Evolutionary conservation across 2,888 invertebrate genomes (phyloP), one percentile per base, ranked within the genome.

Genomic region (Apamea anceps): DNA sequence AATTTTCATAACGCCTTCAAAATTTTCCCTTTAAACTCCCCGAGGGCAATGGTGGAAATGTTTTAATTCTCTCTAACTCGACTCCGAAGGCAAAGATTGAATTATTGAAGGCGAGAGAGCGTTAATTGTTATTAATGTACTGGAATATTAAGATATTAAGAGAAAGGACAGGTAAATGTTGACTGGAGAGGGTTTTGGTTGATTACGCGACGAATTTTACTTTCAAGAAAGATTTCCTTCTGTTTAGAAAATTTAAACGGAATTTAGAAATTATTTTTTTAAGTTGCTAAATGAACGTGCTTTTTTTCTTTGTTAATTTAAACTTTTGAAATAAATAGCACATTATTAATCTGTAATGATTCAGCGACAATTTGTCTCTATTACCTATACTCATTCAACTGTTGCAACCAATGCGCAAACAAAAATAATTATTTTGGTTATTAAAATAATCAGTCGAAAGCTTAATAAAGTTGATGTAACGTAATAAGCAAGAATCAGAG

Each of bases 61-160:
- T 91, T 92, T 91, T 91, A 93, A 93, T 92, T 90, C 89, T 74
- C 85, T 81, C 87, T 88, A 92, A 91, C 92, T 91, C 87, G 88
- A 88, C 91, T 88, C 84, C 86, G 91, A 91, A 89, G 91, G 90
- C 91, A 89, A 88, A 91, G 91, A 93, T 93, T 94, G 92, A 94
- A 93, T 94, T 94, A 93, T 93, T 92, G 91, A 91, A 91, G 91
- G 91, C 92, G 92, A 91, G 92, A 91, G 85, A 87, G 85, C 86
- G 90, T 90, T 93, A 93, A 94, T 93, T 94, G 93, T 92, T 91
- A 93, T 92, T 91, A 93, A 92, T 92, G 91, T 91, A 91, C 89
- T 89, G 88, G 87, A 91, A 90, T 91, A 85, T 89, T 89, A 87
- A 82, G 81, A 82, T 87, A 86, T 82, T 86, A 75, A 78, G 76